Base-by-base conservation (phyloP, 2,797 vertebrate genomes). In the Coregonus suidteri region DNA sequence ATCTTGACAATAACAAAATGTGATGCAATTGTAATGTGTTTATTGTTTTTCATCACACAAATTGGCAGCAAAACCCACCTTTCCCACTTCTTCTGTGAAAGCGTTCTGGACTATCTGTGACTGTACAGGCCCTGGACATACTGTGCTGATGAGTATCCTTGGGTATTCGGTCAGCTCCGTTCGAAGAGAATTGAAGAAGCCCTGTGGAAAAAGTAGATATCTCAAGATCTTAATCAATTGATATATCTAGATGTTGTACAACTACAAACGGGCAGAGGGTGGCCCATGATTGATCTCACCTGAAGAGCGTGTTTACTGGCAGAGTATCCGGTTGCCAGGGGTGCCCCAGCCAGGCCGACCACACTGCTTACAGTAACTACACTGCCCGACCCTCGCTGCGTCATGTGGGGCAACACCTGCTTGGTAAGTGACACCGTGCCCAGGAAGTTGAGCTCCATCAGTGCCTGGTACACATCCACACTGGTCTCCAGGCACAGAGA, bases 301-400 rank as follows among this genome's bases (percentile, higher is more conserved):
- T 95, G 96, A 69, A 99, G 91, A 7, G 98, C 98, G 3, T 99
- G 96, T 87, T 99, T 99, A 92, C 96, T 98, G 82, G 96, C 98
- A 31, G 93, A 91, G 82, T 99, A 99, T 4, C 97, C 98, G 0
- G 93, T 93, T 75, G 92, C 86, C 75, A 98, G 91, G 0, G 97
- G 96, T 0, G 83, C 92, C 56, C 95, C 94, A 3, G 90, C 81
- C 14, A 98, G 68, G 59, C 97, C 98, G 30, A 82, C 86, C 0
- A 99, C 41, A 47, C 98, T 99, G 92, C 95, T 99, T 76, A 98
- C 88, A 0, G 94, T 96, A 59, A 97, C 94, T 65, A 99, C 91
- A 90, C 92, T 94, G 2, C 98, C 98, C 9, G 66, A 93, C 52
- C 92, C 95, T 75, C 85, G 95, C 79, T 93, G 88, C 0, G 93